phyloP scores from a whole-genome alignment of 2,888 invertebrate species.

The Heliconius ismenius region DNA sequence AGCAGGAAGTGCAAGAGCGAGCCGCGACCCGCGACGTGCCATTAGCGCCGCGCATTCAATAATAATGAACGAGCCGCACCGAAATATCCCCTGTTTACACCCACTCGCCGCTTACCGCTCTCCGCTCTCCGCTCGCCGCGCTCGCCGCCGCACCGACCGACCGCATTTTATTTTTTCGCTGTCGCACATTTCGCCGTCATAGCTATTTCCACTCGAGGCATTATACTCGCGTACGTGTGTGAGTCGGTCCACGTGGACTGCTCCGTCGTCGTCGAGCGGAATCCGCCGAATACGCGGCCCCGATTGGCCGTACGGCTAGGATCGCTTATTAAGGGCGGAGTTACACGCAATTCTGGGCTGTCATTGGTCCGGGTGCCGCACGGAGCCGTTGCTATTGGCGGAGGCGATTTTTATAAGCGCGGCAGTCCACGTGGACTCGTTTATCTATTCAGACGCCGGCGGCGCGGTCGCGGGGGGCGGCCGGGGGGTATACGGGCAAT shows the following conservation, averaged over 20 bases:
- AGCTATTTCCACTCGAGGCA: conserved; percentile 83
- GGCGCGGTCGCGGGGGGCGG: conserved; percentile 81
- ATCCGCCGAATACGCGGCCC: conserved; percentile 57
- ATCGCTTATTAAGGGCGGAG: conserved; percentile 83
- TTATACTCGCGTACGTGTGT: conserved; percentile 76
- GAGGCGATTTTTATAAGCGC: conserved; percentile 81
- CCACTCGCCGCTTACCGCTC: conserved; percentile 58
- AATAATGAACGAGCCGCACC: conserved; percentile 81
- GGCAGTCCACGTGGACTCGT: conserved; percentile 82
- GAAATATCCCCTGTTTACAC: conserved; percentile 82
- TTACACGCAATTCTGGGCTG: conserved; percentile 68
- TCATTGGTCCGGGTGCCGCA: conserved; percentile 59
- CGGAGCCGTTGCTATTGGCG: conserved; percentile 62
- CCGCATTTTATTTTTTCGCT: conserved; percentile 83
- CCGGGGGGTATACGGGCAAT: conserved; percentile 83
- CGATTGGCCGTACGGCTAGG: conserved; percentile 65
- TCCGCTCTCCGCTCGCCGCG: conserved; percentile 52
- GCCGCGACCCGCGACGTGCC: conserved; percentile 66
- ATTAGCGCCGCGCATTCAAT: conserved; percentile 79
- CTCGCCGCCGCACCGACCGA: conserved; percentile 75
- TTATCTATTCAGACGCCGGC: conserved; percentile 83
- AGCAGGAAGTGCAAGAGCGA: conserved; percentile 44
- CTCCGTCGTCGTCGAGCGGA: conserved; percentile 74
- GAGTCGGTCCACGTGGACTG: conserved; percentile 79
- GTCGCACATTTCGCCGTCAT: conserved; percentile 83